Evolutionary conservation across 2,113 vertebrate genomes (phyloP).

Genomic region (Marmota flaviventris): DNA sequence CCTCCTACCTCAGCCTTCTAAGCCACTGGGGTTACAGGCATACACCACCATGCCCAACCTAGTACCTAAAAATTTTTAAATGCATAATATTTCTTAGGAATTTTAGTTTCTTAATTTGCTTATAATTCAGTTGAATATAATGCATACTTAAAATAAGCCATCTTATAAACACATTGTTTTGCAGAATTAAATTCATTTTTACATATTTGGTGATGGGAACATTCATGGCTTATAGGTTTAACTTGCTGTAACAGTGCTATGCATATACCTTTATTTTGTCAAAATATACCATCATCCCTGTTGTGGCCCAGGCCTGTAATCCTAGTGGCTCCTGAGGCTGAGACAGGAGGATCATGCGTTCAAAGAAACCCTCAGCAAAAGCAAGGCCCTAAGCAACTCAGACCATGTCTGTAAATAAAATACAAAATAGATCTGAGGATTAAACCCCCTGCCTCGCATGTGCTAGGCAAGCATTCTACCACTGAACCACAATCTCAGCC

Average conservation of each 20-base stretch:
- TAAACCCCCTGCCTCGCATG: too few species aligned
- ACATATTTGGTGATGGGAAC: constrained; percentile 7
- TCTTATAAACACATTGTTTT: not conserved
- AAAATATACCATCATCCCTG: not conserved
- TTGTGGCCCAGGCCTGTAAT: not conserved
- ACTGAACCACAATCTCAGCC: too few species aligned
- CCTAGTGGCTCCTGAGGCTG: too few species aligned
- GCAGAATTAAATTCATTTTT: constrained; percentile 51
- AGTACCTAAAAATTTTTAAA: not conserved
- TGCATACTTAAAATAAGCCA: constrained; percentile 33
- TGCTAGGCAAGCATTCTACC: too few species aligned
- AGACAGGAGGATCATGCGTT: too few species aligned
- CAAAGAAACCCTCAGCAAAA: too few species aligned
- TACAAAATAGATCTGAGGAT: too few species aligned
- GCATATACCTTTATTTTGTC: constrained; percentile 43
- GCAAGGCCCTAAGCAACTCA: too few species aligned
- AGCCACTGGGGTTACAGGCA: too few species aligned
- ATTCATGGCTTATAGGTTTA: constrained; percentile 27
- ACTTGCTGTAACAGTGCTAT: not conserved
- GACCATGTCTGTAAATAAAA: too few species aligned
- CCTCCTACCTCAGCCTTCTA: too few species aligned
- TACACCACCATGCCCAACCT: too few species aligned
- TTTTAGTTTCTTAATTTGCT: constrained; percentile 48
- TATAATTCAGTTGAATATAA: constrained; percentile 24
- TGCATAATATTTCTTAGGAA: constrained; percentile 4